phyloP scores from a whole-genome alignment of 2,888 invertebrate genomes.

The Anoplius nigerrimus region DNA sequence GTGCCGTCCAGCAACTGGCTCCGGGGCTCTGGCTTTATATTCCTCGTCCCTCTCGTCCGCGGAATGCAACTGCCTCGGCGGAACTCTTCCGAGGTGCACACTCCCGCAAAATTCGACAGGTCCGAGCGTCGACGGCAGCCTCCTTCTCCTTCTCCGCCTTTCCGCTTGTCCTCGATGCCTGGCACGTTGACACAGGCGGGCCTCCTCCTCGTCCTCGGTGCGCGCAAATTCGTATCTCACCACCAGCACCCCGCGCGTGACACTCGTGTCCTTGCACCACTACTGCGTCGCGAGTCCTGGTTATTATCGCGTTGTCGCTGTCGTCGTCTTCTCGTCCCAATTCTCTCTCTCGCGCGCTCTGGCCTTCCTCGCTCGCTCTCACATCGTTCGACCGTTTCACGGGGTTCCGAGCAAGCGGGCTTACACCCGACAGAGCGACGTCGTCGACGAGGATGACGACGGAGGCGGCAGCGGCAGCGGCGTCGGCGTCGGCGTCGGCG shows the following conservation, averaged over 20 bases:
- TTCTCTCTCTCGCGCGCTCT: not conserved
- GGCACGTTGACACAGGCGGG: too few species aligned
- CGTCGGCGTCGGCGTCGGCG: too few species aligned
- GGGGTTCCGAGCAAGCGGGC: not conserved
- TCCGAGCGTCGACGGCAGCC: too few species aligned
- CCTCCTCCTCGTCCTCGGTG: too few species aligned
- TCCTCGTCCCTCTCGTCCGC: conserved; percentile 7
- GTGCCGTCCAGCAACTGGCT: not conserved
- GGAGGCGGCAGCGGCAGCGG: not conserved
- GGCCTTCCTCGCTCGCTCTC: not conserved
- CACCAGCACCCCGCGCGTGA: too few species aligned
- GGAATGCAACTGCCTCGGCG: not conserved
- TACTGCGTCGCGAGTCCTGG: too few species aligned
- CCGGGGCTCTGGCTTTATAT: too few species aligned
- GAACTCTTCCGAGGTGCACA: not conserved
- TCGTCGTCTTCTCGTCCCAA: not conserved
- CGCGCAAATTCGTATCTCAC: too few species aligned
- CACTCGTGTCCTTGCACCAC: too few species aligned
- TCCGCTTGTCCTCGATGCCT: too few species aligned
- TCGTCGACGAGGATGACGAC: not conserved
- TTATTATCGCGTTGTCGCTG: too few species aligned
- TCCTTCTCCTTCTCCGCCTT: too few species aligned
- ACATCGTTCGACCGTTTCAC: conserved; percentile 2
- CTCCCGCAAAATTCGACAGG: conserved; percentile 5
- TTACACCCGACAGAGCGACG: not conserved